Percentiles rank a stretch among this genome's conserved stretches.
Evolutionary conservation across 2,888 invertebrate species (phyloP).

Genomic region (Oxyteleia sp.): DNA sequence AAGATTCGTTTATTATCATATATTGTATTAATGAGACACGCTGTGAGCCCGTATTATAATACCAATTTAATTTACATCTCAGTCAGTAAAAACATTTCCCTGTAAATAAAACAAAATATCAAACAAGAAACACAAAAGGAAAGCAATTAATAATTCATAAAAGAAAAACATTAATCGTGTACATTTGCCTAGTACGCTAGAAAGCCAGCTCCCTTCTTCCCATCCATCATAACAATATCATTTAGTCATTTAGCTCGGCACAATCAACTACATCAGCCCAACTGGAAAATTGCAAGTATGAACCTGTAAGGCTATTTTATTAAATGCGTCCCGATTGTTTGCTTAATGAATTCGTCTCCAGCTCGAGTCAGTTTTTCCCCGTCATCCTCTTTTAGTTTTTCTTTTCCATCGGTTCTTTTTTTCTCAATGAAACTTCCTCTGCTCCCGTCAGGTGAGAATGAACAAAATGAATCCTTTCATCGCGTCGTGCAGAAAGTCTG

Average conservation of each 20-base stretch:
- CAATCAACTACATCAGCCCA: conserved; percentile 25
- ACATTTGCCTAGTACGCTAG: no score
- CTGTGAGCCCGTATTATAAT: no score
- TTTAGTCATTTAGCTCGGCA: conserved; percentile 12
- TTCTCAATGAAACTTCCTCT: conserved; percentile 47
- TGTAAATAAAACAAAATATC: background rate
- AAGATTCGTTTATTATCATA: no score
- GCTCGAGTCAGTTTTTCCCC: conserved; percentile 23
- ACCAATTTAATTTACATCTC: no score
- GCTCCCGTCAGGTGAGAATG: conserved; percentile 46
- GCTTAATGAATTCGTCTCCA: conserved; percentile 60
- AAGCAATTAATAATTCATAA: background rate
- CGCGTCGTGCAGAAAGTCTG: conserved; percentile 46
- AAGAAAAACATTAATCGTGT: background rate
- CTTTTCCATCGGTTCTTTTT: conserved; percentile 25
- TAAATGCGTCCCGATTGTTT: conserved; percentile 63
- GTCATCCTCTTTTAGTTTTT: conserved; percentile 37
- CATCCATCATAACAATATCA: conserved; percentile 21
- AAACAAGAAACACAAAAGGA: background rate
- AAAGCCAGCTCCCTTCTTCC: background rate
- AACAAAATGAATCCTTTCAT: conserved; percentile 67
- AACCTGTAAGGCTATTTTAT: conserved; percentile 47
- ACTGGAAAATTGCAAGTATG: conserved; percentile 42
- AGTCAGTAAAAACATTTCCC: no score
- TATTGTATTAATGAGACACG: no score